Evolutionary conservation across 1,140 invertebrate species (phyloP), one percentile per base, ranked within the genome.

Genomic region (Cepaea nemoralis): DNA sequence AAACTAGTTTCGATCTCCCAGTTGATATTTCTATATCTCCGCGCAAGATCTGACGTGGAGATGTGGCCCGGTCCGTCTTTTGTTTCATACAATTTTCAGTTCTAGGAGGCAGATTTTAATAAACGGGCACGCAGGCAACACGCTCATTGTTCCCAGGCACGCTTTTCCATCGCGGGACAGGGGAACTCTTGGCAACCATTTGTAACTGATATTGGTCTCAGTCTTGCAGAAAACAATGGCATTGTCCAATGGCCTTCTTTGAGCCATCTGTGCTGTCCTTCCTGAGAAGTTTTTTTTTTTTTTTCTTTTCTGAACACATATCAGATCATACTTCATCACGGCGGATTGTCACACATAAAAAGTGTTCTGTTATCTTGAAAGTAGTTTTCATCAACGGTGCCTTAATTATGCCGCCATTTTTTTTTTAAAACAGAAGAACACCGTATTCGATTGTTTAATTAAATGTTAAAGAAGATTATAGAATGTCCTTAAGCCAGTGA

Each of bases 191-290:
- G 50, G 50, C 50, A 55, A 55, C 22, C 50, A 24, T 55, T 55
- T 55, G 50, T 55, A 55, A 55, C 50, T 55, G 50, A 55, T 55
- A 55, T 55, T 19, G 50, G 8, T 55, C n/a, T 55, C 50, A 55
- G n/a, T 55, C 1, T 55, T 24, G 8, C 16, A 22, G 19, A 19
- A 24, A 55, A 55, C 50, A 55, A 55, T 55, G n/a, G 16, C 19
- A 55, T 55, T 24, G 19, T 55, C 50, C 5, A 22, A 2, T 2
- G 50, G 22, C 50, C 8, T 55, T 55, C 50, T 19, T 55, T 55
- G 22, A 14, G 22, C 50, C 50, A 55, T 55, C 50, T 55, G 50
- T 55, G 50, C 50, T 55, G 50, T 55, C 3, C 16, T 55, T 55
- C 22, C 19, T 55, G 19, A 22, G 50, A 10, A 10, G 8, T n/a